Conservation (phyloP, 2,113 vertebrate genomes). For the Strigops habroptila region DNA sequence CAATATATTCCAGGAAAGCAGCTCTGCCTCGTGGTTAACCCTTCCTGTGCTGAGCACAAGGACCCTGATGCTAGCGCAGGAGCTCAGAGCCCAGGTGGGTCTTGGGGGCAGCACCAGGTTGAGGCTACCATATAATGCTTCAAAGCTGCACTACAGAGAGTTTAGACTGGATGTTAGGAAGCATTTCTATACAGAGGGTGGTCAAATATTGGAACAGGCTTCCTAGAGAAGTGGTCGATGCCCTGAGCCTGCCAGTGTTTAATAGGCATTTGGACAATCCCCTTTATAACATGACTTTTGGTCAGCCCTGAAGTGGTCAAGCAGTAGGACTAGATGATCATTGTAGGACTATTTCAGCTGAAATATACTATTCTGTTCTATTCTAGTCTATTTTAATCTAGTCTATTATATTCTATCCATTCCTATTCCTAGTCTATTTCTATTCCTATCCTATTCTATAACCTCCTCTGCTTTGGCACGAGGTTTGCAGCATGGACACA, state of each 20-base stretch:
- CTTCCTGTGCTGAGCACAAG: background rate
- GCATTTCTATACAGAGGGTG: background rate
- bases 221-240: background rate
- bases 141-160: background rate
- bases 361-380: background rate
- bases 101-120: accelerated
- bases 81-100: background rate
- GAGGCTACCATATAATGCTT: background rate
- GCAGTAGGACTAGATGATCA: background rate
- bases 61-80: background rate
- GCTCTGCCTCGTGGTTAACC: background rate
- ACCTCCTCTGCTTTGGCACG: accelerated
- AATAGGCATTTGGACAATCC: background rate
- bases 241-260: background rate
- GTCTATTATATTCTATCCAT: background rate
- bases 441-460: background rate
- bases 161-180: background rate
- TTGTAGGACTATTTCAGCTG: background rate
- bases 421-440: background rate
- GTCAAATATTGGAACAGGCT: background rate
- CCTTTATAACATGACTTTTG: background rate
- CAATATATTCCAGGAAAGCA: background rate
- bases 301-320: background rate
- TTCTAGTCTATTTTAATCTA: background rate
- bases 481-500: background rate